Base-by-base conservation (phyloP, 2,797 vertebrate genomes). In the Myiothlypis chrysogaster region DNA sequence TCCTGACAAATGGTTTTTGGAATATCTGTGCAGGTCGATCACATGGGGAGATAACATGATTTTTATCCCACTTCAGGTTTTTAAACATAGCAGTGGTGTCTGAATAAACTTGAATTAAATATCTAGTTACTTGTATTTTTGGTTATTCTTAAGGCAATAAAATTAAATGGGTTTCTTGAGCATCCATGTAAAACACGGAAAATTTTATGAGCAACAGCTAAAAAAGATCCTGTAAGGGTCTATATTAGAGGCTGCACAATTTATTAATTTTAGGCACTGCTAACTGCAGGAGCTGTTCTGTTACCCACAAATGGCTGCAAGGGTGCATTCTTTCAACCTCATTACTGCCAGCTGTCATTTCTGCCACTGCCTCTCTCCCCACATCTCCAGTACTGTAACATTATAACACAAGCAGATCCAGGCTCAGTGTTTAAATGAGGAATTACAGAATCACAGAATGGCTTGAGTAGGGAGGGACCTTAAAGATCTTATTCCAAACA, bases 341-440 rank as follows among this genome's bases (percentile, higher is more conserved):
- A 82, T 91, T 82, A 83, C 76, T 93, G 82, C 71, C 78, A 92
- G 90, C 88, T 93, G 88, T 13, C 57, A 78, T 88, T 94, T 96
- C 93, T 96, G 83, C 83, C 77, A 11, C 52, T 61, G 52, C 23
- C 32, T 70, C 64, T 80, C 50, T 78, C 46, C 44, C 35, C 41
- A 35, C 41, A 43, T 69, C 35, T 77, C 90, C 68, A 77, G 37
- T 18, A 56, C 32, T 49, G 34, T 5, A 41, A 23, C 34, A 43
- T 32, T 81, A 24, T 60, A 83, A 39, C n/a, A 46, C 8, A 56
- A 68, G 23, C 82, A 81, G 60, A 46, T 15, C 25, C 49, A 89
- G 53, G 6, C 28, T 16, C 25, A 46, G 65, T 11, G 25, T 92
- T 66, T 73, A 70, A 83, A n/a, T 22, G 46, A 75, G 37, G 32